phyloP scores from a whole-genome alignment of 2,888 invertebrate genomes.

The Rotaria magnacalcarata region DNA sequence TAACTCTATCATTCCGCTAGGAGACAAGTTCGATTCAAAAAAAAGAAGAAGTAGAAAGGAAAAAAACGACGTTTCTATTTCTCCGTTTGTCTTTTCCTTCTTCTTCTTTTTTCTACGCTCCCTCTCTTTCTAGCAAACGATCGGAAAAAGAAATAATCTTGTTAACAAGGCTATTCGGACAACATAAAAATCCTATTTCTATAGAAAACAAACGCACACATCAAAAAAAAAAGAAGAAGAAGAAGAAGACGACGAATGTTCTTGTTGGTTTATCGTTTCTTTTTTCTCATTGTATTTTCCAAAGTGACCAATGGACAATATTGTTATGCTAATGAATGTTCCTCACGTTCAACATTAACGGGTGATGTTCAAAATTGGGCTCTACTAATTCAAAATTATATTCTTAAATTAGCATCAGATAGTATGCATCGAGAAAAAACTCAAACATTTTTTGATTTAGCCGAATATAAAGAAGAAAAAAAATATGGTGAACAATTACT shows the following conservation, averaged over 20 bases:
- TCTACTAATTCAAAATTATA: constrained; percentile 59
- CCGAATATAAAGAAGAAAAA: constrained; percentile 56
- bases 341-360: constrained; percentile 48
- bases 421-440: constrained; percentile 58
- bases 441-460: constrained; percentile 56
- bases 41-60: background rate
- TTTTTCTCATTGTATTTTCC: background rate
- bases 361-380: constrained; percentile 61
- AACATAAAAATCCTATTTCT: constrained; percentile 19
- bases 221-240: no score
- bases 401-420: constrained; percentile 59
- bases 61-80: constrained; percentile 15
- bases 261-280: background rate
- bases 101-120: background rate
- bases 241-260: background rate
- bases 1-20: background rate
- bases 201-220: background rate
- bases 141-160: constrained; percentile 28
- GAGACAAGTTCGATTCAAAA: constrained; percentile 5
- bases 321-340: constrained; percentile 21
- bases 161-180: background rate
- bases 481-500: constrained; percentile 57
- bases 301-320: constrained; percentile 13
- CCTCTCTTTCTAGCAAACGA: background rate
- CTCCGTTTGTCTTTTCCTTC: constrained; percentile 12